phyloP scores from a whole-genome alignment of 2,888 invertebrate species.

The Dione vanillae region DNA sequence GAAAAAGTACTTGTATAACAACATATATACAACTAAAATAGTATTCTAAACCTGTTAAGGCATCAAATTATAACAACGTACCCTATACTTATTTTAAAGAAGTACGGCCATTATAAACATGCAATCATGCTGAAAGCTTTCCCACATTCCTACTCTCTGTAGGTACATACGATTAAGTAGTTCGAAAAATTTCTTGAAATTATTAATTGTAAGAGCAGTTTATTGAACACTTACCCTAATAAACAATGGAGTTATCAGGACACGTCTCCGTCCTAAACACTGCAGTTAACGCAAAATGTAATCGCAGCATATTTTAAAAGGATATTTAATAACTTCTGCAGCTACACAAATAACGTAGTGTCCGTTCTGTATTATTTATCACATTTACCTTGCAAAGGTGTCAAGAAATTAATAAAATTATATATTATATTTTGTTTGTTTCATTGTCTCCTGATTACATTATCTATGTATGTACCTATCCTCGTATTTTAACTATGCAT shows the following conservation, averaged over 20 bases:
- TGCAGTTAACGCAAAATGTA: slow-evolving; percentile 60
- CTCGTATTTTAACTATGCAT: too few species aligned
- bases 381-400: slow-evolving; percentile 79
- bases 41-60: not conserved
- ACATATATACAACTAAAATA: slow-evolving; percentile 17
- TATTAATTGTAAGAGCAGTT: slow-evolving; percentile 75
- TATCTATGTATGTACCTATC: not conserved
- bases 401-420: slow-evolving; percentile 75
- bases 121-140: slow-evolving; percentile 78
- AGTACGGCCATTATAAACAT: slow-evolving; percentile 56
- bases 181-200: slow-evolving; percentile 73
- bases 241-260: slow-evolving; percentile 60
- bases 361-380: slow-evolving; percentile 73
- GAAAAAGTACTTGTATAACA: slow-evolving; percentile 9
- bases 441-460: slow-evolving; percentile 7
- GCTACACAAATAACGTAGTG: slow-evolving; percentile 66
- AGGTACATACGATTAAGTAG: slow-evolving; percentile 74
- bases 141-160: slow-evolving; percentile 66
- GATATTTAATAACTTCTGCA: slow-evolving; percentile 54
- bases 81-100: slow-evolving; percentile 43
- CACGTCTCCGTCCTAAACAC: slow-evolving; percentile 73
- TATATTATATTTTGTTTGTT: slow-evolving; percentile 46
- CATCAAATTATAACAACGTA: not conserved
- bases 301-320: slow-evolving; percentile 53
- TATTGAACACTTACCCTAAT: slow-evolving; percentile 70